These are phyloP conservation scores for Tolypeutes matacus DNA, from an alignment of 2,797 vertebrate species.

Conservation along the genomic window DNA sequence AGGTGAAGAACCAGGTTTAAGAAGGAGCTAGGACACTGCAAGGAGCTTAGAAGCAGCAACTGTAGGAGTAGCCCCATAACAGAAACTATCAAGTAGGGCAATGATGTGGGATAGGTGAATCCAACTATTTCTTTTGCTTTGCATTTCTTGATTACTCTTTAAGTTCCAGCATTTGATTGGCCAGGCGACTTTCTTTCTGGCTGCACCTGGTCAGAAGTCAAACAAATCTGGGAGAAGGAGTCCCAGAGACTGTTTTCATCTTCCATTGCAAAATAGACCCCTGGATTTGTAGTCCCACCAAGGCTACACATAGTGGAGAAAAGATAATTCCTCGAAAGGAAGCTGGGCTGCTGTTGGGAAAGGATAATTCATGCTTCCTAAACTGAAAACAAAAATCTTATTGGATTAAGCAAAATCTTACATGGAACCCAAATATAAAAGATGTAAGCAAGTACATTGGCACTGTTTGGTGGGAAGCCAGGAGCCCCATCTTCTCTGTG, in stretches of 20 bases:
- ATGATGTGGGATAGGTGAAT: rapidly evolving
- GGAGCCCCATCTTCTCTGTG: no score
- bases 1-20: background rate
- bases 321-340: background rate
- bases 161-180: no score
- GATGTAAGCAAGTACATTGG: background rate
- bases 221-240: background rate
- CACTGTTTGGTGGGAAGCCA: background rate
- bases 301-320: background rate
- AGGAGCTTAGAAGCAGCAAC: background rate
- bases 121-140: background rate
- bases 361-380: background rate
- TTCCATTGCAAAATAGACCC: background rate
- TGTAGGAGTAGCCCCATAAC: background rate
- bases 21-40: background rate
- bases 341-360: background rate
- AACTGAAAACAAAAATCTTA: background rate
- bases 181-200: background rate
- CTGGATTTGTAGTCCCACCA: background rate
- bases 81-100: background rate
- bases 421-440: background rate
- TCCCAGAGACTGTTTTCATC: background rate
- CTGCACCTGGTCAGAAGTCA: background rate
- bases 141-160: background rate
- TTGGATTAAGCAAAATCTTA: background rate